phyloP scores from a whole-genome alignment of 2,113 vertebrate genomes.

The Xiphophorus maculatus region DNA sequence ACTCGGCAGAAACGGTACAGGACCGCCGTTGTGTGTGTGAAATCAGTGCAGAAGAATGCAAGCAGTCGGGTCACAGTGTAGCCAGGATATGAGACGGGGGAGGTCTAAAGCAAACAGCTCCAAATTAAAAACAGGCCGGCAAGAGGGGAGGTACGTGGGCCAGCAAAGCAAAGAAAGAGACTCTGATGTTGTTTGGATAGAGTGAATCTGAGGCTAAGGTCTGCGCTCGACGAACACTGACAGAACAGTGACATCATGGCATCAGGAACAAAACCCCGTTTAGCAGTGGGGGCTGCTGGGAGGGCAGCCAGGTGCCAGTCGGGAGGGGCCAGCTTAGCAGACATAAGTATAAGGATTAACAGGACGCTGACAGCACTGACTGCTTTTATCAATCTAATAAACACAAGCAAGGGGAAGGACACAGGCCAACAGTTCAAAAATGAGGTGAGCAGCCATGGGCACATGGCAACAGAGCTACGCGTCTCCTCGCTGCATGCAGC shows the following conservation, averaged over 20 bases:
- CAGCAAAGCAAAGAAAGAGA: conserved; percentile 6
- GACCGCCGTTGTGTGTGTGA: conserved; percentile 4
- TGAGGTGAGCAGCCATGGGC: conserved; percentile 63
- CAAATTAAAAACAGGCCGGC: conserved; percentile 70
- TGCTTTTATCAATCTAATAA: conserved; percentile 58
- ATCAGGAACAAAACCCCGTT: conserved; percentile 49
- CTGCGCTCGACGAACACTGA: conserved; percentile 9
- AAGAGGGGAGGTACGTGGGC: background rate
- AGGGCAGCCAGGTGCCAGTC: conserved; percentile 60
- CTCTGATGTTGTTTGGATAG: conserved; percentile 4
- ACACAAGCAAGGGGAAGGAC: conserved; percentile 35
- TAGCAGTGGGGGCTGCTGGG: conserved; percentile 29
- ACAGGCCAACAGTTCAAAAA: conserved; percentile 44
- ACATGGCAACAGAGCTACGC: conserved; percentile 52
- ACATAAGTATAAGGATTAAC: conserved; percentile 67
- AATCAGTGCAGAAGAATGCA: conserved; percentile 23
- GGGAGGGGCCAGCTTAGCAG: conserved; percentile 53
- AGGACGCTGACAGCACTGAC: conserved; percentile 53
- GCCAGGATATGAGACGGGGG: conserved; percentile 61
- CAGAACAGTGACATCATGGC: conserved; percentile 57
- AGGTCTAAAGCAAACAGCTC: conserved; percentile 63
- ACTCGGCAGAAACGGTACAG: conserved; percentile 19
- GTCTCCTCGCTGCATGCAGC: conserved; percentile 24
- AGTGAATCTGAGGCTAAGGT: conserved; percentile 25
- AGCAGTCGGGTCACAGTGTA: conserved; percentile 52